Conservation (phyloP, 2,797 vertebrate genomes). For the Harpagifer antarcticus region DNA sequence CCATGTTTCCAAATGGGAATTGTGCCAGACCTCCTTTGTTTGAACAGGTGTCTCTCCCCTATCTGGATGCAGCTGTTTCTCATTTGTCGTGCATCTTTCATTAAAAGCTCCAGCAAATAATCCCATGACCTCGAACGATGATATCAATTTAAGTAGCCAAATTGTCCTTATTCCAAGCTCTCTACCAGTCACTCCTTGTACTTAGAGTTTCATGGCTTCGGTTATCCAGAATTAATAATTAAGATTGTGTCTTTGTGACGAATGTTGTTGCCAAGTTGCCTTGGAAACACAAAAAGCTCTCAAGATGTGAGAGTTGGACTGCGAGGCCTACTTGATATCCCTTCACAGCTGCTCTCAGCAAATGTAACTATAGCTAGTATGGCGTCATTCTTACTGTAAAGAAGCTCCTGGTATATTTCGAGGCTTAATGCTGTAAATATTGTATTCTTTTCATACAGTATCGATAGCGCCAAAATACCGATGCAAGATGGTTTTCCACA, state of each 20-base stretch:
- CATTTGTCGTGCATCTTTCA: not conserved
- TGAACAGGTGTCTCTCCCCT: not conserved
- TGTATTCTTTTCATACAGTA: not conserved
- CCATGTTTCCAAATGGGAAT: constrained; percentile 1
- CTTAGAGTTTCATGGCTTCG: not conserved
- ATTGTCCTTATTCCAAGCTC: constrained; percentile 23
- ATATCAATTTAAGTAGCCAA: constrained; percentile 10
- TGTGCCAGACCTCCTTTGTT: not conserved
- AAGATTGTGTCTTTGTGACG: not conserved
- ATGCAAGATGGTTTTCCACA: not conserved
- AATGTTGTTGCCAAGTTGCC: constrained; percentile 18
- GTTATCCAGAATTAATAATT: not conserved
- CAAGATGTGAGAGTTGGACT: not conserved
- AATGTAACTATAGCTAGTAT: not conserved
- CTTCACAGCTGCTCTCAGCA: constrained; percentile 22
- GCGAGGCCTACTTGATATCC: not conserved
- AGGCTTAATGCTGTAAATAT: not conserved
- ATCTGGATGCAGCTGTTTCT: not conserved
- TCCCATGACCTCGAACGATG: not conserved
- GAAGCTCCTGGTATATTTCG: not conserved
- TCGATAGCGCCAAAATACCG: not conserved
- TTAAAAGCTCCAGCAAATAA: not conserved
- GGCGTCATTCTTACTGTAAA: not conserved
- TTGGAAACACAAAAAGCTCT: constrained; percentile 17
- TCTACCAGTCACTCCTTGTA: not conserved